Conservation (phyloP, 2,888 invertebrate species). For the Lymantria monacha region DNA sequence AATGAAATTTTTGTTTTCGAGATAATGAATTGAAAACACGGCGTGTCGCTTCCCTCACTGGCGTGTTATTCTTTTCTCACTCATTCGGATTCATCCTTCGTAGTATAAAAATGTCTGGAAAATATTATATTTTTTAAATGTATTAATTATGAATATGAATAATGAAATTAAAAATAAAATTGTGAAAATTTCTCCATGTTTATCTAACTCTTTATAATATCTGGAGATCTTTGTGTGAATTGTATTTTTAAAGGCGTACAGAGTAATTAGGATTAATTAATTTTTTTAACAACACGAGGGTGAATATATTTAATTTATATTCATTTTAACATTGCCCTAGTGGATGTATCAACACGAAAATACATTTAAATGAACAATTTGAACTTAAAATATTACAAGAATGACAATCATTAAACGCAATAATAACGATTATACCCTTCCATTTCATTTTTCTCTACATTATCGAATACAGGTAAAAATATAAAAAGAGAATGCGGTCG, state of each 20-base stretch:
- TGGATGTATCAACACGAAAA: conserved; percentile 16
- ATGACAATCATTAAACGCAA: too few relatives aligned
- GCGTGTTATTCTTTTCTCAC: conserved; percentile 76
- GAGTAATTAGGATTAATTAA: conserved; percentile 49
- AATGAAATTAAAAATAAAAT: conserved; percentile 23
- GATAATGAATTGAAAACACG: conserved; percentile 83
- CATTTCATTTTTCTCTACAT: conserved; percentile 21
- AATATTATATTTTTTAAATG: conserved; percentile 57
- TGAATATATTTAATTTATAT: conserved; percentile 17
- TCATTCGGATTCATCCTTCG: conserved; percentile 75
- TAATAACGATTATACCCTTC: conserved; percentile 6
- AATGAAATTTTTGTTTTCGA: conserved; percentile 82
- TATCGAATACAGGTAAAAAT: conserved; percentile 30
- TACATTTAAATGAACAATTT: background rate
- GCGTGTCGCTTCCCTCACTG: conserved; percentile 53
- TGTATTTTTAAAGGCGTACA: conserved; percentile 49
- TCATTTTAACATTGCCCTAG: conserved; percentile 13
- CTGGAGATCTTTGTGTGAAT: conserved; percentile 40
- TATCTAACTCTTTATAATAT: conserved; percentile 60
- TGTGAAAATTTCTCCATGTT: conserved; percentile 53
- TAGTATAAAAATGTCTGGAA: conserved; percentile 55
- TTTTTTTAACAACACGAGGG: conserved; percentile 16
- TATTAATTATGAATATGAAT: conserved; percentile 72
- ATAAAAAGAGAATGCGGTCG: conserved; percentile 34
- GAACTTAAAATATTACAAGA: background rate